Evolutionary conservation across 1,140 invertebrate species (phyloP).

Genomic region (Drosophila ogumai): DNA sequence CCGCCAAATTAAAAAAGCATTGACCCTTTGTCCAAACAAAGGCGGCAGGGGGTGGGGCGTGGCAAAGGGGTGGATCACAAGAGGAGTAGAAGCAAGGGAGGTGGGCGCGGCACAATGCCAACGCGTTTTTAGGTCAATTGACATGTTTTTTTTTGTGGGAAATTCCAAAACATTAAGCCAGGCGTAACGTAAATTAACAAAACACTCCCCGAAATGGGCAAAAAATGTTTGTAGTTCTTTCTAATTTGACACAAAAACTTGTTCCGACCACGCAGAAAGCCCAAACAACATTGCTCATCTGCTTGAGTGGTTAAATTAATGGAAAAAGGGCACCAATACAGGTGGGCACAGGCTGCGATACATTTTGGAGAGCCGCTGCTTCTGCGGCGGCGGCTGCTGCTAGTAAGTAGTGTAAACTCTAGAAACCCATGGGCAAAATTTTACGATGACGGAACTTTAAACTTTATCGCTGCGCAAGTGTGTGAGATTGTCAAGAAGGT

Average conservation of each 20-base stretch:
- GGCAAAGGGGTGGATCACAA: constrained; percentile 4
- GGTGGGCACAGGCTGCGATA: constrained; percentile 15
- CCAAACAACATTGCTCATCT: constrained; percentile 46
- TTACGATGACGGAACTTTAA: constrained; percentile 73
- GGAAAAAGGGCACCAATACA: constrained; percentile 17
- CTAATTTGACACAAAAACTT: constrained; percentile 15
- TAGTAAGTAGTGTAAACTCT: constrained; percentile 10
- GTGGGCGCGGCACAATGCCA: constrained; percentile 18
- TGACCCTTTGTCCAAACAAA: constrained; percentile 64
- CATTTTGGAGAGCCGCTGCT: not conserved
- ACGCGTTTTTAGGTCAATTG: constrained; percentile 77
- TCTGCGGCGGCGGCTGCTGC: not conserved
- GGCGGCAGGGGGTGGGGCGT: constrained; percentile 6
- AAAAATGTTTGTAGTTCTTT: constrained; percentile 26
- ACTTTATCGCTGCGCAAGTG: constrained; percentile 20
- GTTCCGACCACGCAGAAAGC: constrained; percentile 37
- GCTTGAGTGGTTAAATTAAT: constrained; percentile 30
- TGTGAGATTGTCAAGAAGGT: not conserved
- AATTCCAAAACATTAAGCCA: constrained; percentile 60
- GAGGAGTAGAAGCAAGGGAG: too few species aligned
- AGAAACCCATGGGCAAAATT: constrained; percentile 57
- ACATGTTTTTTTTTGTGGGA: constrained; percentile 48
- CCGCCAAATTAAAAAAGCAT: constrained; percentile 62
- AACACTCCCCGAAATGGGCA: constrained; percentile 39
- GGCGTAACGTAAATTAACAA: constrained; percentile 41